A percentile compares a stretch with the other conserved stretches of the same genome.
These are phyloP conservation scores for Cheirogaleus medius DNA, from an alignment of 2,113 vertebrate genomes.

Conservation along the genomic window DNA sequence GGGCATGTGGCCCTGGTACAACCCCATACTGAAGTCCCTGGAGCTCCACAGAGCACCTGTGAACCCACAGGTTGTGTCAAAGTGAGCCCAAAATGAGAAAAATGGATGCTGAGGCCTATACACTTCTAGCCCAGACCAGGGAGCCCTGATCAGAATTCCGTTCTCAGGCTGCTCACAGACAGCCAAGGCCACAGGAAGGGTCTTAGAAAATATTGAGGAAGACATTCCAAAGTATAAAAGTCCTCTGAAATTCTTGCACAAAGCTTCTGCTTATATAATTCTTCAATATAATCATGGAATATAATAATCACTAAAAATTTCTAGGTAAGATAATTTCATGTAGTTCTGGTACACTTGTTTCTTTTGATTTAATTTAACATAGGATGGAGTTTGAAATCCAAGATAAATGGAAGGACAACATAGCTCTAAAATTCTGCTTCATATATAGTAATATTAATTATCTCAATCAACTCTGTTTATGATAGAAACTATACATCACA, in stretches of 20 bases:
- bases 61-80: not conserved
- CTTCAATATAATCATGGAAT: rapidly evolving
- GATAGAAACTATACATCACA: not conserved
- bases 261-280: not conserved
- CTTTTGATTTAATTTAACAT: not conserved
- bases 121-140: not conserved
- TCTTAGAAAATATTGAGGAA: not conserved
- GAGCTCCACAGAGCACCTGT: not conserved
- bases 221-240: rapidly evolving
- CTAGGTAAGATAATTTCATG: not conserved
- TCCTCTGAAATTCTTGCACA: rapidly evolving
- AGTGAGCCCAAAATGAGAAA: not conserved
- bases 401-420: not conserved
- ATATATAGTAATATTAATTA: not conserved
- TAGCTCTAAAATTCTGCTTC: not conserved
- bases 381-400: not conserved
- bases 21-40: rapidly evolving
- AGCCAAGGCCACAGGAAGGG: rapidly evolving
- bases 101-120: not conserved
- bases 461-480: not conserved
- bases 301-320: not conserved
- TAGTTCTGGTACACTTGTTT: not conserved
- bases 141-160: no score
- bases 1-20: not conserved
- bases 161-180: no score